These are phyloP conservation scores for Colletes latitarsis DNA, from an alignment of 1,140 invertebrate genomes.

Conservation along the genomic window DNA sequence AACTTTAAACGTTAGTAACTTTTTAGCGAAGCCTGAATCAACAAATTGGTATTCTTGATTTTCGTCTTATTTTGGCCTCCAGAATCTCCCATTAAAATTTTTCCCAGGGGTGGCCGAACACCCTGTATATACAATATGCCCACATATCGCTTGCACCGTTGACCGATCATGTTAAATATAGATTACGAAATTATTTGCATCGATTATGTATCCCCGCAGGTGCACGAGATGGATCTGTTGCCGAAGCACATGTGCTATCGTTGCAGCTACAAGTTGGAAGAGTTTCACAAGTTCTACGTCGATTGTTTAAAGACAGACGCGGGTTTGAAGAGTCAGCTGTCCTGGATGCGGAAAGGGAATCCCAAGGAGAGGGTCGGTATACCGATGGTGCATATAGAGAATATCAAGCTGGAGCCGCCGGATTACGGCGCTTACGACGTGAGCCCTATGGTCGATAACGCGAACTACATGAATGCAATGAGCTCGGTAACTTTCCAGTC, in stretches of 20 bases:
- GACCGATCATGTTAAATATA: neutral
- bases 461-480: conserved; percentile 56
- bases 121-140: too few relatives aligned
- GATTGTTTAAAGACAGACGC: conserved; percentile 74
- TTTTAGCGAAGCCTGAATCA: too few relatives aligned
- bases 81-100: too few relatives aligned
- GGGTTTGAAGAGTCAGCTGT: conserved; percentile 74
- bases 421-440: conserved; percentile 67
- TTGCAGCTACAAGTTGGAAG: conserved; percentile 77
- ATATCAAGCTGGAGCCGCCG: conserved; percentile 70
- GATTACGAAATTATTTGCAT: conserved; percentile 1
- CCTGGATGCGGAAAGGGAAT: conserved; percentile 75
- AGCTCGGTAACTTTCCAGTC: conserved; percentile 39
- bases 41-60: too few relatives aligned
- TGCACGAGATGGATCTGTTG: conserved; percentile 78
- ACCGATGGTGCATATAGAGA: conserved; percentile 77
- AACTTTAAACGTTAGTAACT: too few relatives aligned
- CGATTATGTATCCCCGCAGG: conserved; percentile 61
- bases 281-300: conserved; percentile 77
- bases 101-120: too few relatives aligned
- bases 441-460: conserved; percentile 48
- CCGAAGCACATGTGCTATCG: conserved; percentile 78
- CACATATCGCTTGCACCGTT: neutral
- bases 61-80: too few relatives aligned
- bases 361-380: conserved; percentile 61